Percentiles rank a stretch among this genome's conserved stretches.
Conservation (phyloP, 2,888 invertebrate species). For the Hymenopus coronatus region DNA sequence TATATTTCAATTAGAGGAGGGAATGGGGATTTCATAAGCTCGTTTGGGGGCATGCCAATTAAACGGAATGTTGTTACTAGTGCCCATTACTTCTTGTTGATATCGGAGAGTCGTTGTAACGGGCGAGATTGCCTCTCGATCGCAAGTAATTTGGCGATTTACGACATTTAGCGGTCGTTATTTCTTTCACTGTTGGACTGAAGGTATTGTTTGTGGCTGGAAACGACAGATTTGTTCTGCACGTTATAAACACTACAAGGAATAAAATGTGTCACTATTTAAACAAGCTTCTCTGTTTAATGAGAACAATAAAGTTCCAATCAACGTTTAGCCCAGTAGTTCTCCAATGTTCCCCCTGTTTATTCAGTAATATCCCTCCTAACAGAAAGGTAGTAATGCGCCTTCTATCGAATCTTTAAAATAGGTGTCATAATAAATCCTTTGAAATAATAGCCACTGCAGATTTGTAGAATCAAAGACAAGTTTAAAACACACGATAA, state of each 20-base stretch:
- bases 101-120: not conserved
- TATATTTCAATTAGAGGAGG: not conserved
- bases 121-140: not conserved
- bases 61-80: not conserved
- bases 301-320: not conserved
- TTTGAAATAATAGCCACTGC: no score
- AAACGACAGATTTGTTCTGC: not conserved
- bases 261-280: not conserved
- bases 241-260: not conserved
- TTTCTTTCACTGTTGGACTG: not conserved
- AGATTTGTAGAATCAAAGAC: no score
- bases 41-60: not conserved
- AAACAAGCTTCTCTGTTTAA: not conserved
- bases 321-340: not conserved
- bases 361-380: no score
- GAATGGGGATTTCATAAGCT: not conserved
- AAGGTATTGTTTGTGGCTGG: not conserved
- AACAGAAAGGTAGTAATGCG: no score
- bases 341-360: not conserved
- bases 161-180: not conserved
- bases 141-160: not conserved
- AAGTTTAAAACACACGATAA: no score
- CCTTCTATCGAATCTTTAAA: no score
- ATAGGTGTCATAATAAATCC: no score
- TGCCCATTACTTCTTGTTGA: not conserved